These are phyloP conservation scores for Agrypnus murinus DNA, from an alignment of 2,888 invertebrate genomes.

Conservation along the genomic window DNA sequence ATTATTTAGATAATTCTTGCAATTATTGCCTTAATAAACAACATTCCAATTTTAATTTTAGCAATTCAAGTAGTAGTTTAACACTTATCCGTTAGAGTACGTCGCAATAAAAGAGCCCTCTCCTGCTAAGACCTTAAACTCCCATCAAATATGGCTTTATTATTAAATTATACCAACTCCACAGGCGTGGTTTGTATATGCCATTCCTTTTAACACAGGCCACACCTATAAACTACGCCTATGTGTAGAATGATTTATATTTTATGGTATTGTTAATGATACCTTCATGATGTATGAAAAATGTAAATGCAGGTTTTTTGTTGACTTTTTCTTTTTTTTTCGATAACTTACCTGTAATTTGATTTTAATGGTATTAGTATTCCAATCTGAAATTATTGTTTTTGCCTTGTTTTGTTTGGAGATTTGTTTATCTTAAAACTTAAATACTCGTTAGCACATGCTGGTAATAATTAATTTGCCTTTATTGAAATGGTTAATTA, in stretches of 20 bases:
- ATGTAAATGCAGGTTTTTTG: neutral
- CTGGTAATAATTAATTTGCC: no score
- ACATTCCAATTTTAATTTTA: no score
- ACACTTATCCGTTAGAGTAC: neutral
- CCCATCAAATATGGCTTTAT: constrained; percentile 55
- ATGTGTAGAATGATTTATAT: constrained; percentile 49
- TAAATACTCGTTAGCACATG: no score
- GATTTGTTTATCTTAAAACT: no score
- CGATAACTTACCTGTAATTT: no score
- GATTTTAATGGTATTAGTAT: no score
- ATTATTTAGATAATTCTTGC: no score
- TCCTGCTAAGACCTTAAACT: constrained; percentile 25
- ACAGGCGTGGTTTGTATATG: constrained; percentile 27
- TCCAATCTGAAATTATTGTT: no score
- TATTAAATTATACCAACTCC: constrained; percentile 51
- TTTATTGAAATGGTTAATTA: no score
- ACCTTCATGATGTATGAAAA: constrained; percentile 21
- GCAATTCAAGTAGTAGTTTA: neutral
- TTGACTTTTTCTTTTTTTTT: no score
- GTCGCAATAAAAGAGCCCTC: constrained; percentile 30
- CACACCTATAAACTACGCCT: constrained; percentile 35
- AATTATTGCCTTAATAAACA: no score
- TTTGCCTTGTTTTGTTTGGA: no score
- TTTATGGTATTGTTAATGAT: constrained; percentile 47
- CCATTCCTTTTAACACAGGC: constrained; percentile 13